phyloP scores from a whole-genome alignment of 1,140 invertebrate genomes.

The Sminthurides bifidus region DNA sequence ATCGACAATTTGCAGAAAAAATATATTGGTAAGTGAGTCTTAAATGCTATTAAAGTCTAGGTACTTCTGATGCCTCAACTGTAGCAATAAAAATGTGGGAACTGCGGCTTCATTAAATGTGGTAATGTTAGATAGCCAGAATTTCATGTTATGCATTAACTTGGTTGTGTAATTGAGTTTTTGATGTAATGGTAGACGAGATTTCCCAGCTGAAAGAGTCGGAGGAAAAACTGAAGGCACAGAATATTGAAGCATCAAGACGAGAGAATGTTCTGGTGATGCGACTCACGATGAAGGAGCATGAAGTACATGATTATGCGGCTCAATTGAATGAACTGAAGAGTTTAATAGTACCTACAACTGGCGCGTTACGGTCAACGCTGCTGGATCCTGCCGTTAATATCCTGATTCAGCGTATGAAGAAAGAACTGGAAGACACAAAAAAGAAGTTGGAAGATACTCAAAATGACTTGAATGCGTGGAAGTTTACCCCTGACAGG shows the following conservation, averaged over 20 bases:
- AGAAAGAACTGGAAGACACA: slow-evolving; percentile 77
- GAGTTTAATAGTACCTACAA: slow-evolving; percentile 62
- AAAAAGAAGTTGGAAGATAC: slow-evolving; percentile 89
- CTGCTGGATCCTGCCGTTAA: slow-evolving; percentile 92
- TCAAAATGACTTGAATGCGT: slow-evolving; percentile 92
- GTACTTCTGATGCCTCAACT: neutral
- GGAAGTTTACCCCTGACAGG: slow-evolving; percentile 96
- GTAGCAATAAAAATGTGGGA: too few relatives aligned
- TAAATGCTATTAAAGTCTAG: neutral
- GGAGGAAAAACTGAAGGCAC: slow-evolving; percentile 67
- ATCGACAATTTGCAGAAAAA: slow-evolving; percentile 8
- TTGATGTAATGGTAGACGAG: slow-evolving; percentile 49
- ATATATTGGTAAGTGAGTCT: slow-evolving; percentile 4
- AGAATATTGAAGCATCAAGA: slow-evolving; percentile 69
- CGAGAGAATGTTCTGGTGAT: slow-evolving; percentile 84
- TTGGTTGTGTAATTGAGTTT: neutral
- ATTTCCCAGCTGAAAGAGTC: slow-evolving; percentile 59
- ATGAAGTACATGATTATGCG: slow-evolving; percentile 90
- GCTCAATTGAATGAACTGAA: slow-evolving; percentile 86
- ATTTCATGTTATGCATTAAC: slow-evolving; percentile 8
- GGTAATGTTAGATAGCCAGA: too few relatives aligned
- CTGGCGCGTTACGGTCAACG: slow-evolving; percentile 62
- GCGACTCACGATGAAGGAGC: slow-evolving; percentile 82
- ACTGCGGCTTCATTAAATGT: too few relatives aligned
- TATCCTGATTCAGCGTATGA: slow-evolving; percentile 78